Evolutionary conservation across 2,888 invertebrate species (phyloP), one percentile per base, ranked within the genome.

Genomic region (Rhamphomyia laevipes): DNA sequence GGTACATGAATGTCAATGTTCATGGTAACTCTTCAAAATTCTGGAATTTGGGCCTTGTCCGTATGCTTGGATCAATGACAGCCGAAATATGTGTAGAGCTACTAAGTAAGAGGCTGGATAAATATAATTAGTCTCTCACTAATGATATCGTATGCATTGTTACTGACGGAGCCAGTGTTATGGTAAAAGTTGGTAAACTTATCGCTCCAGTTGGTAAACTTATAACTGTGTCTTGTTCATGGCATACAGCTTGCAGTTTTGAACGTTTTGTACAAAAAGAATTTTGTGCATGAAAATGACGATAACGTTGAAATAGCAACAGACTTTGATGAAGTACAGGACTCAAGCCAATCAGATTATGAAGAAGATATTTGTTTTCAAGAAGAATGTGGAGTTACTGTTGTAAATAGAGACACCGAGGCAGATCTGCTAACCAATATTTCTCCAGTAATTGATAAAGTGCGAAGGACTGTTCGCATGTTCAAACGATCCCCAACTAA

Each of bases 1-100:
- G 45, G 18, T 48, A 45, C n/a, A 40, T 45, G 40, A 48, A 48
- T 40, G 43, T 48, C 12, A 48, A 45, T 48, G 21, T 48, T 18
- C 40, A 48, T 41, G 37, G 44, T 13, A 30, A 31, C 16, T 12
- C 17, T 31, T 18, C n/a, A 37, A 43, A 18, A 43, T 35, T 43
- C 16, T 48, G 38, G 23, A 48, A 48, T 44, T 23, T 48, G n/a
- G 48, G 48, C 16, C 21, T 48, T 16, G 23, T 31, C 16, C 21
- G 42, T 16, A 16, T 31, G 13, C 15, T 37, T 13, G 48, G 48
- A 45, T 40, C 40, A 23, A 18, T 45, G 27, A 21, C 45, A 27
- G 45, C 49, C 11, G 35, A 45, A 45, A 33, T 45, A 42, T 49
- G 41, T 31, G 30, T 48, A 17, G 37, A 27, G 12, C 12, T 31